A percentile compares a stretch with the other conserved stretches of the same genome.
Evolutionary conservation across 2,797 vertebrate species (phyloP).

Genomic region (Melanitta fusca): DNA sequence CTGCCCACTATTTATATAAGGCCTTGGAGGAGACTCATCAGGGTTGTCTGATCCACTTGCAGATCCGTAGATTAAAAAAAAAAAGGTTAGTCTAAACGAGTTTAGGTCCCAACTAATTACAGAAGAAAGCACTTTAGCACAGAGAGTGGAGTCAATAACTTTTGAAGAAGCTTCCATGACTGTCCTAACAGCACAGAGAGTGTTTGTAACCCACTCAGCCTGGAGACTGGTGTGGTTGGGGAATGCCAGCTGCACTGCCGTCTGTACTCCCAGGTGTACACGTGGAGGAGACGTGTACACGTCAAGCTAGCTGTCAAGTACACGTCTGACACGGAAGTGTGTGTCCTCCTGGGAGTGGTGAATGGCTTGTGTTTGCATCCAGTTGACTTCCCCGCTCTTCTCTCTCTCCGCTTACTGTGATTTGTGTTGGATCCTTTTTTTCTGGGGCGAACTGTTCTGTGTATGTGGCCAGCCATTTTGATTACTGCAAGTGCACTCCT

Average conservation of each 20-base stretch:
- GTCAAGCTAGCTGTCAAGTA: background rate
- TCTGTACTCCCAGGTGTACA: fast-evolving
- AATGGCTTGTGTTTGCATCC: background rate
- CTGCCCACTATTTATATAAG: background rate
- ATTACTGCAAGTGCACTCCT: background rate
- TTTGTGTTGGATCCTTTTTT: background rate
- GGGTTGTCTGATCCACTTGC: background rate
- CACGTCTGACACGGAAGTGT: background rate
- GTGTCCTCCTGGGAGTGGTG: fast-evolving
- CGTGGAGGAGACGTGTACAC: fast-evolving
- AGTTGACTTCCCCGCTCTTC: fast-evolving
- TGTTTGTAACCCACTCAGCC: background rate
- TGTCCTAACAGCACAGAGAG: background rate
- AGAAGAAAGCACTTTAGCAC: constrained; percentile 35
- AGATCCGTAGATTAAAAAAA: background rate
- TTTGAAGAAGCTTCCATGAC: background rate
- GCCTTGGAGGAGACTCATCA: background rate
- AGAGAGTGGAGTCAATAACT: background rate
- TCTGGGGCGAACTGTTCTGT: background rate
- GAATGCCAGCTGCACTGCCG: background rate
- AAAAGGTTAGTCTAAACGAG: background rate
- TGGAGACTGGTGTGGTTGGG: background rate
- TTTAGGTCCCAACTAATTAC: background rate
- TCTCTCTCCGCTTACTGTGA: background rate
- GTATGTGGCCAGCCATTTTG: constrained; percentile 32